Evolutionary conservation across 2,113 vertebrate species (phyloP), one percentile per base, ranked within the genome.

Genomic region (Charina bottae): DNA sequence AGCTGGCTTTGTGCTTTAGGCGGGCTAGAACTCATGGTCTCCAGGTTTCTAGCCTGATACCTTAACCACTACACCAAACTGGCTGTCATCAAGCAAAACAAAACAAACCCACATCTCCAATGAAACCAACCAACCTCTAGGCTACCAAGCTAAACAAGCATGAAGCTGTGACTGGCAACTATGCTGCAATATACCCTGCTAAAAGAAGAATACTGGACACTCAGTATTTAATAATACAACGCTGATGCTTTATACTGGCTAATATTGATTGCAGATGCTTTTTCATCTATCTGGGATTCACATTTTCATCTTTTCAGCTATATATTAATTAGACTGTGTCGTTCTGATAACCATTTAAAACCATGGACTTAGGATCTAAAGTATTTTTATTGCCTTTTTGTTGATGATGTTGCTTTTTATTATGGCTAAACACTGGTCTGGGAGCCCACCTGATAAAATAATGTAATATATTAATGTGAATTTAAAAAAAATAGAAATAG

Each of bases 401-500:
- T 49, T 46, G 17, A 46, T 26, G 49, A 6, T 49, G 49, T 49
- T 49, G 49, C 49, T 49, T 49, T 49, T 49, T 49, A 49, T 49
- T 49, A 49, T 6, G 0, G 6, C 11, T 28, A 24, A 49, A 15
- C 23, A 13, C 58, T 62, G 12, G 4, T 88, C 62, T 26, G 23
- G 37, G 58, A 46, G 11, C 37, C 55, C 26, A 46, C 11, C 59
- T 21, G 24, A 60, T 88, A 23, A 88, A 12, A 88, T 4, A 88
- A 88, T 37, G 33, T 11, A 60, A 62, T 62, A 46, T 62, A 62
- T 62, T 88, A 49, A 88, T 88, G 46, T 62, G 12, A 60, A 88
- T 37, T 87, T 33, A 21, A 3, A 92, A 90, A 87, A 94, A 92
- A 93, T 59, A 0, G 0, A 90, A 58, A 94, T 54, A 86, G n/a